Evolutionary conservation across 2,888 invertebrate genomes (phyloP).

Genomic region (Aplocera efformata): DNA sequence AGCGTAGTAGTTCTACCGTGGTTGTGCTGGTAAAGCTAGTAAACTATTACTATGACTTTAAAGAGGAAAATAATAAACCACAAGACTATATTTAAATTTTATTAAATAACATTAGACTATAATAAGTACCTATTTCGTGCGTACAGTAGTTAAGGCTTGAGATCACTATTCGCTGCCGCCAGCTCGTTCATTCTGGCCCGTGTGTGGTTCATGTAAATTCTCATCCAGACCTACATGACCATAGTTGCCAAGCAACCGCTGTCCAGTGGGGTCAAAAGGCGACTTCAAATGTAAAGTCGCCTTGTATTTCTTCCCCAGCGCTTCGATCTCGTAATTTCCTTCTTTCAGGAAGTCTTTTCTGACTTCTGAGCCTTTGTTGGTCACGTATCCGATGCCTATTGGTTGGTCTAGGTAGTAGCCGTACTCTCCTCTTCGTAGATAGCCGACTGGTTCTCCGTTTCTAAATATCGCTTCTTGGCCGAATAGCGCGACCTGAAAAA

Average conservation of each 20-base stretch:
- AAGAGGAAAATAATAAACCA: too few species aligned
- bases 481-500: conserved; percentile 84
- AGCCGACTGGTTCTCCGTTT: conserved; percentile 88
- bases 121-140: too few species aligned
- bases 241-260: conserved; percentile 86
- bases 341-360: conserved; percentile 83
- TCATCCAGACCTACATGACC: conserved; percentile 65
- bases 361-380: conserved; percentile 80
- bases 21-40: too few species aligned
- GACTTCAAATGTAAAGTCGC: conserved; percentile 86
- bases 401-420: conserved; percentile 80
- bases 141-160: conserved; percentile 31
- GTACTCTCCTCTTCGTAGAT: conserved; percentile 90
- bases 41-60: too few species aligned
- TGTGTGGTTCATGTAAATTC: conserved; percentile 66
- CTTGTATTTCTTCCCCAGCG: conserved; percentile 86
- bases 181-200: conserved; percentile 70
- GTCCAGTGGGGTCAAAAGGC: conserved; percentile 90
- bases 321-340: conserved; percentile 90
- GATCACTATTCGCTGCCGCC: conserved; percentile 74
- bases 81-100: too few species aligned
- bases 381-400: conserved; percentile 81
- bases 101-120: too few species aligned
- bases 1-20: too few species aligned
- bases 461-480: conserved; percentile 93